Evolutionary conservation across 1,140 invertebrate genomes (phyloP).

Genomic region (Phortica variegata): DNA sequence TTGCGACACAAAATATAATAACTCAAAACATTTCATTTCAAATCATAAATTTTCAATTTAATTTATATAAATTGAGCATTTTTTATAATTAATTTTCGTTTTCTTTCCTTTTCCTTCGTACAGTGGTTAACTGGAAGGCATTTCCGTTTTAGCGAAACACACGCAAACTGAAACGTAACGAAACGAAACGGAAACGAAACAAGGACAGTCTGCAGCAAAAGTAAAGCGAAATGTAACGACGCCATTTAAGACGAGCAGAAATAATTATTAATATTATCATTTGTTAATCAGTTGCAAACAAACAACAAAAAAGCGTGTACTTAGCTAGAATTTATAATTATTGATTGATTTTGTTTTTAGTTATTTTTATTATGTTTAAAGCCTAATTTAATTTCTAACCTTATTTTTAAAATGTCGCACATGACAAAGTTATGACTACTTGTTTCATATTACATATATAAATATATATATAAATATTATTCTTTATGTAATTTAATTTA

Average conservation of each 20-base stretch:
- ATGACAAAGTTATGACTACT: no score
- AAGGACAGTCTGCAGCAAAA: neutral
- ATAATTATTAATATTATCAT: no score
- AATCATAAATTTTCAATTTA: constrained; percentile 23
- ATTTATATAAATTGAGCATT: constrained; percentile 1
- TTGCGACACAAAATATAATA: constrained; percentile 19
- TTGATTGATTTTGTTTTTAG: constrained; percentile 51
- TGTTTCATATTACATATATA: no score
- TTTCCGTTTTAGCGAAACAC: constrained; percentile 45
- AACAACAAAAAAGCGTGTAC: constrained; percentile 30
- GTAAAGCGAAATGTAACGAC: no score
- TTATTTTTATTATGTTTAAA: constrained; percentile 28
- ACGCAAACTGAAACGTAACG: neutral
- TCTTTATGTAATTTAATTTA: no score
- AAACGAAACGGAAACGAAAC: constrained; percentile 3
- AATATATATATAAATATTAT: no score
- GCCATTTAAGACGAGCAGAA: no score
- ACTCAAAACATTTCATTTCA: constrained; percentile 16
- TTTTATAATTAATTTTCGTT: constrained; percentile 16
- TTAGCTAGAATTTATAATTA: constrained; percentile 53
- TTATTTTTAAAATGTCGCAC: constrained; percentile 20
- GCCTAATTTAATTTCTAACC: constrained; percentile 35
- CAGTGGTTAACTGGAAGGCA: constrained; percentile 56
- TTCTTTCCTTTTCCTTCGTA: constrained; percentile 10
- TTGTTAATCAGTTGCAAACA: constrained; percentile 8